Percentiles rank a stretch among this genome's conserved stretches.
These are phyloP conservation scores for Macroramphosus scolopax DNA, from an alignment of 2,797 vertebrate genomes.

Conservation along the genomic window DNA sequence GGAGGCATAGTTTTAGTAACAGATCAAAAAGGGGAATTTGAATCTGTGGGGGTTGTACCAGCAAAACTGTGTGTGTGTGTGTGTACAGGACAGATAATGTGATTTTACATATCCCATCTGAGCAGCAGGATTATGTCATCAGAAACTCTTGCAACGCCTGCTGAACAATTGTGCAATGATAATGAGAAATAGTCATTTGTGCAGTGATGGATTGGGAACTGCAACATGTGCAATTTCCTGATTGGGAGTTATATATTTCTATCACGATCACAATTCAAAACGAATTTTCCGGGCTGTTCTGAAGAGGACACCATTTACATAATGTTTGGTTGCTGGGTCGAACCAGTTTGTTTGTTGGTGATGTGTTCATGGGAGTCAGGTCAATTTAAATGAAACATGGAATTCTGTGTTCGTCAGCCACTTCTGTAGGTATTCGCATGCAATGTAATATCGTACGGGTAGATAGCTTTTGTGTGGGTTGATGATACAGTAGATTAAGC, in stretches of 20 bases:
- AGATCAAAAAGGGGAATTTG: constrained; percentile 32
- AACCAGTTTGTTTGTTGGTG: constrained; percentile 9
- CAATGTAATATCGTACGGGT: constrained; percentile 18
- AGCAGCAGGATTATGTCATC: constrained; percentile 44
- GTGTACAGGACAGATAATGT: constrained; percentile 12
- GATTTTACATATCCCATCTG: constrained; percentile 36
- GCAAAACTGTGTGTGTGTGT: constrained; percentile 17
- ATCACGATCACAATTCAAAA: too few relatives aligned
- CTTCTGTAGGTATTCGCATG: not conserved
- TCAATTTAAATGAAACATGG: constrained; percentile 3
- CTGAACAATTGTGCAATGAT: constrained; percentile 15
- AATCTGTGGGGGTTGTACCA: constrained; percentile 9
- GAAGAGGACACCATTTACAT: too few relatives aligned
- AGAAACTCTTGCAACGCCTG: too few relatives aligned
- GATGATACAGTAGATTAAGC: constrained; percentile 56
- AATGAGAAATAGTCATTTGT: too few relatives aligned
- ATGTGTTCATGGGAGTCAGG: not conserved
- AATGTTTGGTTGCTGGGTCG: too few relatives aligned
- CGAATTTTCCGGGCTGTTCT: too few relatives aligned
- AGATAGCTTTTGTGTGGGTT: constrained; percentile 18
- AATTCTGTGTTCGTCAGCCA: constrained; percentile 13
- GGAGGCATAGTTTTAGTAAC: constrained; percentile 20
- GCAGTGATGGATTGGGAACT: too few relatives aligned
- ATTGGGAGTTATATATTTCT: too few relatives aligned
- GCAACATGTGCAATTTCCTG: too few relatives aligned